These are phyloP conservation scores for Archocentrus centrarchus DNA, from an alignment of 2,113 vertebrate species.

Conservation along the genomic window DNA sequence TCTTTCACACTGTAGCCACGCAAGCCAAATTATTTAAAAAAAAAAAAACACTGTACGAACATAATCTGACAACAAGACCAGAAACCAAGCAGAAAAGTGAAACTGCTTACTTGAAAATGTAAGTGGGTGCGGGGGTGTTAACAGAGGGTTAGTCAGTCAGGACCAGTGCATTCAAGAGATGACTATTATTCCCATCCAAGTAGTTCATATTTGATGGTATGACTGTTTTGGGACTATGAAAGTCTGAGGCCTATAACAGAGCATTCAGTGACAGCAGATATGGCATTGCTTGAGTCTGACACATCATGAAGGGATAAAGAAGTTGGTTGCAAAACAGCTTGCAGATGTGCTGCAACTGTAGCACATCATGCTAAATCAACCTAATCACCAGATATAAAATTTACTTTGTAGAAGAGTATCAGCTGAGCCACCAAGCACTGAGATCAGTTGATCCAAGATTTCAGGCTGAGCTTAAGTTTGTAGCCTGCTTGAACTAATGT, in stretches of 20 bases:
- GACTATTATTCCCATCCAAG: background rate
- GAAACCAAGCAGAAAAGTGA: constrained; percentile 29
- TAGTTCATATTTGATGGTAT: background rate
- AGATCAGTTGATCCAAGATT: background rate
- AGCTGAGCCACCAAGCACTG: no score
- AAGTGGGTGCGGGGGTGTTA: no score
- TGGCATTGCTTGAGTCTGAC: background rate
- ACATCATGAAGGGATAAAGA: background rate
- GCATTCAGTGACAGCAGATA: background rate
- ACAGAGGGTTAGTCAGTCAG: background rate
- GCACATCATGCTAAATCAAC: background rate
- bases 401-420: background rate
- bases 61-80: constrained; percentile 16
- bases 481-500: no score
- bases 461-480: background rate
- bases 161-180: background rate
- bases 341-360: background rate
- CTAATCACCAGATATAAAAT: background rate
- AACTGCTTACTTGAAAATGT: background rate
- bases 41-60: constrained; percentile 14
- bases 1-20: constrained; percentile 6
- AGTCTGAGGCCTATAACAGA: background rate
- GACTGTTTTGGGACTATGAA: background rate
- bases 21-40: background rate
- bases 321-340: background rate